Base-by-base conservation (phyloP, 2,797 vertebrate genomes). In the Arremon brunneinucha region DNA sequence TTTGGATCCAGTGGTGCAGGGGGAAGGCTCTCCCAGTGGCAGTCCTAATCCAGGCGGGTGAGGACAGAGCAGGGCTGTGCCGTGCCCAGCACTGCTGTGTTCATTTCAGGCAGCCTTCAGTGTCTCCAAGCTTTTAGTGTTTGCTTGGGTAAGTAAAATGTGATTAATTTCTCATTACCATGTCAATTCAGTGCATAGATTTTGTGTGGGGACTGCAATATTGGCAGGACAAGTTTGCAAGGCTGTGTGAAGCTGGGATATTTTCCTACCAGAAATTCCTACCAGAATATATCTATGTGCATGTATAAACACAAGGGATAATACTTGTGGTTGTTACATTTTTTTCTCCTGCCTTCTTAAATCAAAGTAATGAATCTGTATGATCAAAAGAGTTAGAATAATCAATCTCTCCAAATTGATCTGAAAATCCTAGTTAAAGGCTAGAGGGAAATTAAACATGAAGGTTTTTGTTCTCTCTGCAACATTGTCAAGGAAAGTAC, bases 381-480 rank as follows among this genome's bases (percentile, higher is more conserved):
- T 86, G 80, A 87, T 94, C 83, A 74, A 84, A 91, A 88, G 85
- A 82, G 44, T 44, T 79, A 34, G 49, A 90, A 59, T 76, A 95
- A 94, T 91, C 85, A 67, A 88, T 90, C 76, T 83, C 50, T 83
- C 39, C 35, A 67, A 87, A 90, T 23, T 87, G 70, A 94, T 82
- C 70, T 88, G 80, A 82, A 86, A 89, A 88, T 81, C 80, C 70
- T 90, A 72, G 89, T 94, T 93, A 94, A 65, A 86, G 83, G 37
- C 56, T 70, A 37, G 74, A 75, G 74, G 60, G 67, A 64, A 94
- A 94, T 84, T 60, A 93, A 93, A 53, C 41, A 13, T 46, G 87
- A 87, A 22, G 24, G 3, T 41, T 94, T 67, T 83, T 84, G 21
- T 82, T 89, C 56, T 76, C 35, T 70, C 30, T 88, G 49, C 70